These are phyloP conservation scores for Lycopodina hypogea DNA, from an alignment of 37 sponge, comb jelly and placozoan genomes.

Conservation along the genomic window DNA sequence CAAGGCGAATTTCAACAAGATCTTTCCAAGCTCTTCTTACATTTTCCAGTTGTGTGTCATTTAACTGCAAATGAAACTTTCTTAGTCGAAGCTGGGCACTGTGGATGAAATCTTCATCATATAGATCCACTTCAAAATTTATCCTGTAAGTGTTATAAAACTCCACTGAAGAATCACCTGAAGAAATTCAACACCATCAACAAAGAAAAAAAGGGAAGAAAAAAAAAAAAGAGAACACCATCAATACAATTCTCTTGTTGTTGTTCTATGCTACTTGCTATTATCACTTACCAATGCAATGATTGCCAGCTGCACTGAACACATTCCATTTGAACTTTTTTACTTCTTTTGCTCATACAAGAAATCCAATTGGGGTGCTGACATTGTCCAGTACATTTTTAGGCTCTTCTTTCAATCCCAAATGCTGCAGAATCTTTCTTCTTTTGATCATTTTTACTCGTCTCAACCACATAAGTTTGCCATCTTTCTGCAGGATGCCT, in stretches of 20 bases:
- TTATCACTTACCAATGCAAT: constrained; percentile 1
- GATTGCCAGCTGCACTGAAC: background rate
- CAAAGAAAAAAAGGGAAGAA: too few relatives aligned
- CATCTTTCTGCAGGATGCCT: too few relatives aligned
- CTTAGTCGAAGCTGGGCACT: constrained; percentile 22
- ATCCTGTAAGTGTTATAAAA: constrained; percentile 5
- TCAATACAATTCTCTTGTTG: too few relatives aligned
- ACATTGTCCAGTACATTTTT: background rate
- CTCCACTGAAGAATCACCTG: background rate
- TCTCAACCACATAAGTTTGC: background rate
- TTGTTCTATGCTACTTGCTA: too few relatives aligned
- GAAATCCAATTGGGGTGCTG: background rate
- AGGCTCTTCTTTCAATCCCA: constrained; percentile 15
- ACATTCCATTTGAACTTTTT: background rate
- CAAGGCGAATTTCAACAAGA: background rate
- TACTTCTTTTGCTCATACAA: background rate
- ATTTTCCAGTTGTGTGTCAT: too few relatives aligned
- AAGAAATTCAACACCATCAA: background rate
- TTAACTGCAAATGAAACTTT: constrained; percentile 1
- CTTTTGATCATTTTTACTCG: constrained; percentile 22
- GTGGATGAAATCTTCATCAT: background rate
- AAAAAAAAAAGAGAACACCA: background rate
- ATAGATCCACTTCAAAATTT: constrained; percentile 24
- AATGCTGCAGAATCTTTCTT: constrained; percentile 21
- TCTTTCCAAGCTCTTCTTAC: background rate